Percentiles rank a stretch among this genome's conserved stretches.
phyloP scores from a whole-genome alignment of 2,888 invertebrate species.

The Megastigmus dorsalis region DNA sequence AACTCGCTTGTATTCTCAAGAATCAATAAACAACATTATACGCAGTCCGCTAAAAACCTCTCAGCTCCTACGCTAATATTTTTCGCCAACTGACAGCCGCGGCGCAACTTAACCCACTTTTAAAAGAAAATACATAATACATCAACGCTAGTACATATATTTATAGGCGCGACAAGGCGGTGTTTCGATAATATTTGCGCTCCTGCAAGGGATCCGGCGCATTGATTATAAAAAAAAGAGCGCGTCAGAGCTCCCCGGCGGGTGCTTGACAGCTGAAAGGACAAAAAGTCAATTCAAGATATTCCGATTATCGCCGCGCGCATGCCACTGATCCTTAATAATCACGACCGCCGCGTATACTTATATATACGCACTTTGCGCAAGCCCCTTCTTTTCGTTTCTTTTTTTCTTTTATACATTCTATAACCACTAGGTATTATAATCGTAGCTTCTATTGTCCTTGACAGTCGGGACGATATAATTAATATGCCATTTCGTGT shows the following conservation, averaged over 20 bases:
- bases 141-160: neutral
- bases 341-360: neutral
- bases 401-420: neutral
- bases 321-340: slow-evolving; percentile 11
- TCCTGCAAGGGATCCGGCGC: too few relatives aligned
- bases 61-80: too few relatives aligned
- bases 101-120: slow-evolving; percentile 31
- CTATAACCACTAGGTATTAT: neutral
- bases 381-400: too few relatives aligned
- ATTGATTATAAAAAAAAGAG: slow-evolving; percentile 15
- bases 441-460: neutral
- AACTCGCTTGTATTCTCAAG: too few relatives aligned
- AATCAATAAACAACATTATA: too few relatives aligned
- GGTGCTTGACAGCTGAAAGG: slow-evolving; percentile 39
- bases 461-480: neutral
- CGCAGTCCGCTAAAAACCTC: too few relatives aligned
- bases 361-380: neutral
- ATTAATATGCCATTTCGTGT: neutral
- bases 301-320: slow-evolving; percentile 18
- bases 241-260: too few relatives aligned
- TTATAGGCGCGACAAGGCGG: neutral
- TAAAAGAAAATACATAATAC: slow-evolving; percentile 18
- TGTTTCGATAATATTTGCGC: slow-evolving; percentile 29
- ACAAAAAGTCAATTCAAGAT: slow-evolving; percentile 20
- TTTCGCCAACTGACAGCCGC: too few relatives aligned